Evolutionary conservation across 2,113 vertebrate genomes (phyloP), one percentile per base, ranked within the genome.

Genomic region (Vulpes ferrilata): DNA sequence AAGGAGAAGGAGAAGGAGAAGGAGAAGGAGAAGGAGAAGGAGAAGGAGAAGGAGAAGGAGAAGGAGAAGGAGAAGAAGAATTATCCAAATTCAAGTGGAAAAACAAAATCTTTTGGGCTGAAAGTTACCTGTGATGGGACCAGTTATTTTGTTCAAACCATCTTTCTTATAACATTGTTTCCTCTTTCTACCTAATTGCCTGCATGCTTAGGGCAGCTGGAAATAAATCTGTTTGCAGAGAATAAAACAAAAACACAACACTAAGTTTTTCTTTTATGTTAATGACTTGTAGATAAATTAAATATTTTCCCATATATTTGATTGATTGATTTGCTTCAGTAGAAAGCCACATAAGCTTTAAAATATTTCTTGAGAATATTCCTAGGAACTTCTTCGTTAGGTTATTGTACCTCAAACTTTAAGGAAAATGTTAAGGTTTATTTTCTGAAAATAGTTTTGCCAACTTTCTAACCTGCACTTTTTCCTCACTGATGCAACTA

Each of bases 321-420:
- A 62, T 53, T 25, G 22, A 84, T 79, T 23, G 91, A 65, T 30
- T 79, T 48, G 22, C 73, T 65, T 67, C 60, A 78, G 8, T 62
- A 69, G 81, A 67, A 55, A 27, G 69, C 22, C 6, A 87, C 30
- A 65, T 91, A 38, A 57, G 3, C 65, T 90, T 2, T 82, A 82
- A 91, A 94, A 53, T 55, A 83, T 88, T 76, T 87, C 65, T 79
- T 88, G 60, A 65, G 13, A 79, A 11, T 64, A 78, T 96, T 38
- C 38, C 62, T 13, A 64, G 15, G 7, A 30, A 59, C 8, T 79
- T 95, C 59, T 79, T 55, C 16, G 13, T 76, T 73, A 32, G 4
- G 17, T 53, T 30, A 93, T 57, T 73, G 1, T 82, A 90, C 79
- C 35, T 88, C 23, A 71, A 84, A 59, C 30, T 80, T 20, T 19